A percentile compares a stretch with the other conserved stretches of the same genome.
These are phyloP conservation scores for Leucophenga maculata DNA, from an alignment of 2,888 invertebrate genomes.

Conservation along the genomic window DNA sequence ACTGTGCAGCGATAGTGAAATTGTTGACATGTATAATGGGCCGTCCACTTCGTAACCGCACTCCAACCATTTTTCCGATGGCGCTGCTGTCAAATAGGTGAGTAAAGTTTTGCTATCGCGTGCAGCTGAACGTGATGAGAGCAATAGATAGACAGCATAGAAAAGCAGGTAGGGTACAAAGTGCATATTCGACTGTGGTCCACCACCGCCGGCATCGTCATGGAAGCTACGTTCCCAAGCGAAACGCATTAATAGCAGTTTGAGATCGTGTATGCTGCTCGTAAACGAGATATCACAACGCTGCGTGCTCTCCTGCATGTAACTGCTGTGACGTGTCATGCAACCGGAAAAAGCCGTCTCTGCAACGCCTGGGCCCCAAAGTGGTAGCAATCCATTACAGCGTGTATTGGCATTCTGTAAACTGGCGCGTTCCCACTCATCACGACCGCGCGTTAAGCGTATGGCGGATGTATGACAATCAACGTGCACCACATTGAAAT, in stretches of 20 bases:
- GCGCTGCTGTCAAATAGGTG: slow-evolving; percentile 78
- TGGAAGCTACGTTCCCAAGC: slow-evolving; percentile 96
- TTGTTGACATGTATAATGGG: slow-evolving; percentile 88
- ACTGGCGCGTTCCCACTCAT: slow-evolving; percentile 98
- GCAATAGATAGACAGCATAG: slow-evolving; percentile 94
- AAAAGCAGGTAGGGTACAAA: slow-evolving; percentile 94
- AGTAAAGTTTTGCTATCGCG: slow-evolving; percentile 86
- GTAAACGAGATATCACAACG: slow-evolving; percentile 71
- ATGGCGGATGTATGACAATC: slow-evolving; percentile 99
- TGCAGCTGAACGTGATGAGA: slow-evolving; percentile 85
- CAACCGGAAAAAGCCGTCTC: slow-evolving; percentile 95
- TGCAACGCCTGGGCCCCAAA: slow-evolving; percentile 96
- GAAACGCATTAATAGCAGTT: slow-evolving; percentile 89
- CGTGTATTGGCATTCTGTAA: slow-evolving; percentile 98
- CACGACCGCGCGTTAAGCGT: slow-evolving; percentile 81
- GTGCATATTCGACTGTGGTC: slow-evolving; percentile 97
- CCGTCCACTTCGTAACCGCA: slow-evolving; percentile 92
- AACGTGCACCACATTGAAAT: slow-evolving; percentile 98
- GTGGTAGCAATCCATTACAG: slow-evolving; percentile 95
- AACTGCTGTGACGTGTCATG: slow-evolving; percentile 91
- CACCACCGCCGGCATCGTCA: slow-evolving; percentile 97
- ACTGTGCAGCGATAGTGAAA: slow-evolving; percentile 86
- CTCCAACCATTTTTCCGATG: slow-evolving; percentile 81
- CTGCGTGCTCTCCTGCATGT: slow-evolving; percentile 76
- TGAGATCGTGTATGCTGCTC: slow-evolving; percentile 89